A percentile compares a stretch with the other conserved stretches of the same genome.
These are phyloP conservation scores for Phymorhynchus buccinoides DNA, from an alignment of 1,140 invertebrate genomes.

Conservation along the genomic window DNA sequence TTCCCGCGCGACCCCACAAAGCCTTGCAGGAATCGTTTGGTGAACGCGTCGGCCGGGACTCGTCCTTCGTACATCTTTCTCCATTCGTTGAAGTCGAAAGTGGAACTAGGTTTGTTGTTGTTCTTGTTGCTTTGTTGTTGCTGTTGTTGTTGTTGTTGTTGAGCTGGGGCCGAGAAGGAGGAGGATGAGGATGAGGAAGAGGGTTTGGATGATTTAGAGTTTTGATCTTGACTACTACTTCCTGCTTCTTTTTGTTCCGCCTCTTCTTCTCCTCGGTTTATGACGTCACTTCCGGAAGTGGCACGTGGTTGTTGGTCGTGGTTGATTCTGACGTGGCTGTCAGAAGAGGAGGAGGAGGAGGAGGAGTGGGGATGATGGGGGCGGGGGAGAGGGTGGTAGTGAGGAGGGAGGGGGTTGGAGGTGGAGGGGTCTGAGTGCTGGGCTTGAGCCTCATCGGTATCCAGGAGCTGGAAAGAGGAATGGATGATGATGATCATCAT, in stretches of 20 bases:
- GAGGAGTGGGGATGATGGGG: not conserved
- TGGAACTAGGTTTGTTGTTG: not conserved
- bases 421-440: not conserved
- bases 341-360: not conserved
- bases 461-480: not conserved
- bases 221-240: not conserved
- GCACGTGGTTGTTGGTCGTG: not conserved
- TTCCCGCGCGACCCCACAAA: conserved; percentile 21
- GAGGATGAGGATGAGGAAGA: not conserved
- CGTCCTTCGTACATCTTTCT: not conserved
- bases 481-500: not conserved
- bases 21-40: conserved; percentile 19
- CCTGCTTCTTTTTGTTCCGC: too few relatives aligned
- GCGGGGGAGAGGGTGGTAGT: not conserved
- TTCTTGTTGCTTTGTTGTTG: not conserved
- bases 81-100: conserved; percentile 9
- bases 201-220: not conserved
- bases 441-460: not conserved
- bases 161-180: not conserved
- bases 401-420: not conserved
- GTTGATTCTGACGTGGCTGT: not conserved
- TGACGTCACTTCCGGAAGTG: too few relatives aligned
- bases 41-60: not conserved
- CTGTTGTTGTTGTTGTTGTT: not conserved
- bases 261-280: too few relatives aligned